These are phyloP conservation scores for Conops quadrifasciatus DNA, from an alignment of 2,888 invertebrate species.

Conservation along the genomic window DNA sequence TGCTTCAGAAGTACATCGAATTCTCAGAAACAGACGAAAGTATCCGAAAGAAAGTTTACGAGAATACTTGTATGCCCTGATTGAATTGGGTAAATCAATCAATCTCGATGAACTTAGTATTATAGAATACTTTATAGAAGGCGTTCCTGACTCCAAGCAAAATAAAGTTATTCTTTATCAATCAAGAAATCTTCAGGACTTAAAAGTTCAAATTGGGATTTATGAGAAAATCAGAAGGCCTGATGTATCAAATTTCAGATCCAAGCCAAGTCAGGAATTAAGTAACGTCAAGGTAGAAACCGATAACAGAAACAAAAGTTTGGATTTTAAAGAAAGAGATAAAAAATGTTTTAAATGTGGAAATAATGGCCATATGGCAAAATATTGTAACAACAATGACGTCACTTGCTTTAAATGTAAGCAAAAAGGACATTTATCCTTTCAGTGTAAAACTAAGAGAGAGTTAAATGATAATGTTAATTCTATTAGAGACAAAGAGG, in stretches of 20 bases:
- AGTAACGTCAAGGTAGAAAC: not conserved
- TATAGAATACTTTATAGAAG: slow-evolving; percentile 28
- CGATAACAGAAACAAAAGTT: no score
- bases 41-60: not conserved
- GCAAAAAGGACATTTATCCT: not conserved
- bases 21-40: slow-evolving; percentile 1
- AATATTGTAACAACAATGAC: not conserved
- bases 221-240: slow-evolving; percentile 16
- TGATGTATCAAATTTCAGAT: not conserved
- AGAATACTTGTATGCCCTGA: slow-evolving; percentile 27
- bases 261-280: not conserved
- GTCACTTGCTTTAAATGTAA: slow-evolving; percentile 3
- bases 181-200: not conserved
- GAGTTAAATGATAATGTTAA: slow-evolving; percentile 35
- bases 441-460: not conserved
- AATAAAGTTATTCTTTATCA: slow-evolving; percentile 24
- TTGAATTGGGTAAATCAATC: slow-evolving; percentile 14
- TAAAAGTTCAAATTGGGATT: slow-evolving; percentile 15
- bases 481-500: no score
- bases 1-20: slow-evolving; percentile 25
- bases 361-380: not conserved
- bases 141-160: slow-evolving; percentile 22
- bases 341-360: slow-evolving; percentile 13
- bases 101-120: slow-evolving; percentile 28
- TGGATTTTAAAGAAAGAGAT: not conserved